Evolutionary conservation across 2,888 invertebrate species (phyloP).

Genomic region (Melanostoma scalare): DNA sequence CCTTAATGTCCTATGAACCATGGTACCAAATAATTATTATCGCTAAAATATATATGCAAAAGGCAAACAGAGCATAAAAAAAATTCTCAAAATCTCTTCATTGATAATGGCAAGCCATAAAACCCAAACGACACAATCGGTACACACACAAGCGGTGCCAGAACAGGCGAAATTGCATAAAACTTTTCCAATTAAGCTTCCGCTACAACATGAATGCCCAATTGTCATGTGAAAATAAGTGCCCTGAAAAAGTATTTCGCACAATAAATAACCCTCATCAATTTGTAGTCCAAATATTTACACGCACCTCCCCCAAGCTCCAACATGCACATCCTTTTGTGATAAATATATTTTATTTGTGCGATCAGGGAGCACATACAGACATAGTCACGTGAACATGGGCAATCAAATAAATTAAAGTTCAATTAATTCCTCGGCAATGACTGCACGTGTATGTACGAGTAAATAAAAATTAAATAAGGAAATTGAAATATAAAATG

Average conservation of each 20-base stretch:
- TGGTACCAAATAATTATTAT: background rate
- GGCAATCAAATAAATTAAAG: conserved; percentile 60
- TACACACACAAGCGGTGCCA: conserved; percentile 11
- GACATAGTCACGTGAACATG: background rate
- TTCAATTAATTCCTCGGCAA: conserved; percentile 52
- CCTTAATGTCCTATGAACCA: background rate
- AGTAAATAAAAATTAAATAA: conserved; percentile 7
- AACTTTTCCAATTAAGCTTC: background rate
- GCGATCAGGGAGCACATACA: conserved; percentile 1
- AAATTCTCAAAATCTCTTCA: conserved; percentile 22
- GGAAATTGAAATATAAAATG: background rate
- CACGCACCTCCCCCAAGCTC: background rate
- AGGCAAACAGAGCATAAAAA: background rate
- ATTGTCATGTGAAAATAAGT: background rate
- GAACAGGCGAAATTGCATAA: background rate
- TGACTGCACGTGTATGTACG: background rate
- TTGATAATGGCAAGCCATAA: conserved; percentile 44
- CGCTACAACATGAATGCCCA: background rate
- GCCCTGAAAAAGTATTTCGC: conserved; percentile 4
- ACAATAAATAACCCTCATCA: conserved; percentile 23
- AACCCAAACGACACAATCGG: conserved; percentile 41
- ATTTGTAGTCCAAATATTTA: conserved; percentile 6
- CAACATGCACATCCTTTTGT: too few relatives aligned
- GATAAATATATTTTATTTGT: too few relatives aligned
- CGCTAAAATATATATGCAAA: background rate